Evolutionary conservation across 2,113 vertebrate species (phyloP).

Genomic region (Pionites leucogaster): DNA sequence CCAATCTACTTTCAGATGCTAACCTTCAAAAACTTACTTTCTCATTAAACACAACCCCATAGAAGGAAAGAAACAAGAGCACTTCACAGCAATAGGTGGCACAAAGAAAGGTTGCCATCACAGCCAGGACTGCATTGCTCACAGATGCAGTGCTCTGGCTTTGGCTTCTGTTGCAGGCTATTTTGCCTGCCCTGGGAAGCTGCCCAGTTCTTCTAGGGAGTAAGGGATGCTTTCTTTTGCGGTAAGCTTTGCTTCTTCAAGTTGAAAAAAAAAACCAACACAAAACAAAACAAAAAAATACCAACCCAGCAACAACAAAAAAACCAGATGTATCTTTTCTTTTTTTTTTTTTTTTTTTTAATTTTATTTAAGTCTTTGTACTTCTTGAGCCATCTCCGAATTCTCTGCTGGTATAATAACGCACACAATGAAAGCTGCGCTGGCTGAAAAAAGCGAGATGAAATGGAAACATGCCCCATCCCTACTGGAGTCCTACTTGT

Average conservation of each 20-base stretch:
- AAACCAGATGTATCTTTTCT: too few species aligned
- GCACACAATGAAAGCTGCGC: not conserved
- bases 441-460: not conserved
- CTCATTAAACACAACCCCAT: not conserved
- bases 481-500: not conserved
- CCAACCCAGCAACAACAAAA: too few species aligned
- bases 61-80: not conserved
- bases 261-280: not conserved
- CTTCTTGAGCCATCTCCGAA: not conserved
- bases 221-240: not conserved
- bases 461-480: accelerated
- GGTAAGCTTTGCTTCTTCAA: not conserved
- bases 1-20: not conserved
- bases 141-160: not conserved
- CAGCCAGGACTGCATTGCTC: accelerated
- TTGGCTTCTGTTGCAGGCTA: not conserved
- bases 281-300: too few species aligned
- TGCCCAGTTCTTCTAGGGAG: not conserved
- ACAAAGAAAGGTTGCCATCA: not conserved
- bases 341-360: too few species aligned
- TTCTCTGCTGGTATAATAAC: not conserved
- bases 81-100: not conserved
- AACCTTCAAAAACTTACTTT: not conserved
- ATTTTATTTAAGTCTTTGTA: not conserved
- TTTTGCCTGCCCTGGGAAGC: not conserved